Conservation (phyloP, 2,113 vertebrate species). For the Podarcis raffonei region DNA sequence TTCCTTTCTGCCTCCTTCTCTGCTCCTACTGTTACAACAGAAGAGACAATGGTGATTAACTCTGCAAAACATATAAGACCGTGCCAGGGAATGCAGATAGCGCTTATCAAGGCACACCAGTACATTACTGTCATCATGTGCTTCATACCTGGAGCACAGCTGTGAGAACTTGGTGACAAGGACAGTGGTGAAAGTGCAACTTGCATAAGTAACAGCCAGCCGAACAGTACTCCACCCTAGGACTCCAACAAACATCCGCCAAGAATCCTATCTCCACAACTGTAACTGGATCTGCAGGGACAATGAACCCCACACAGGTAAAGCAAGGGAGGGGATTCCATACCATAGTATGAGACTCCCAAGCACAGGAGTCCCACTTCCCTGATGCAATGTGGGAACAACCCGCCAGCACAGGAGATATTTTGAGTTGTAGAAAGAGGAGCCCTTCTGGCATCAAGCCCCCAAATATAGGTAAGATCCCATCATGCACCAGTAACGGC, state of each 20-base stretch:
- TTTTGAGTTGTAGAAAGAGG: too few relatives aligned
- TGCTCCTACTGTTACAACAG: neutral
- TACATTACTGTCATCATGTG: neutral
- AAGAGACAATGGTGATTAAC: neutral
- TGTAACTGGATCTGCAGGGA: neutral
- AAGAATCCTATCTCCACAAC: neutral
- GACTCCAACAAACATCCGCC: neutral
- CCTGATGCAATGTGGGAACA: neutral
- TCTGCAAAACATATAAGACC: neutral
- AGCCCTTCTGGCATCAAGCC: too few relatives aligned
- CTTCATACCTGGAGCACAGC: neutral
- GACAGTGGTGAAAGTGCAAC: neutral
- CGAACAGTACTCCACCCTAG: neutral
- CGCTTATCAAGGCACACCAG: neutral
- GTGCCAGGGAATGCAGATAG: neutral
- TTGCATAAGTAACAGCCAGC: neutral
- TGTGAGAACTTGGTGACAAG: neutral
- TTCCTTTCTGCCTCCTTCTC: neutral
- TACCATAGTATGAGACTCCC: neutral
- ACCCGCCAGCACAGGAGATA: too few relatives aligned
- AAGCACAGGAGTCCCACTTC: neutral
- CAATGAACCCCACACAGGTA: neutral
- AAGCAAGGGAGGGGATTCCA: neutral
- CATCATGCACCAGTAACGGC: too few relatives aligned
- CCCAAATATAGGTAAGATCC: too few relatives aligned